Percentiles rank a stretch among this genome's conserved stretches.
These are phyloP conservation scores for Noctilio leporinus DNA, from an alignment of 2,113 vertebrate species.

Conservation along the genomic window DNA sequence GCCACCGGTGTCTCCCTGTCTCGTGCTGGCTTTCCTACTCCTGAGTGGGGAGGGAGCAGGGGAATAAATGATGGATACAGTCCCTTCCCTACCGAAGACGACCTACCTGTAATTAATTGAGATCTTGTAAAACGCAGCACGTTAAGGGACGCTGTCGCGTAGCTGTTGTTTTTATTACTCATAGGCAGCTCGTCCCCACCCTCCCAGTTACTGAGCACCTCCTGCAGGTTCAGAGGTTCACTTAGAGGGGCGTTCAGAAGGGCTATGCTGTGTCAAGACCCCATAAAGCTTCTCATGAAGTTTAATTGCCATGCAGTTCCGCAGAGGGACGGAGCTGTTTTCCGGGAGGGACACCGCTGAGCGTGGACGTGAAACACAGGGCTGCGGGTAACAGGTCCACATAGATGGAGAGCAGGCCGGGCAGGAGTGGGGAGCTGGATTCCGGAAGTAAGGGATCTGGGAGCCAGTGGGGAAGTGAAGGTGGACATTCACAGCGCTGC, in stretches of 20 bases:
- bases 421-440: too few species aligned
- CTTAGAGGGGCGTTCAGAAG: background rate
- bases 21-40: background rate
- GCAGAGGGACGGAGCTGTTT: constrained; percentile 17
- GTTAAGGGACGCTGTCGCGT: background rate
- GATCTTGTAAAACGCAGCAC: background rate
- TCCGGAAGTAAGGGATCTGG: background rate
- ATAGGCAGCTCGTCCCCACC: background rate
- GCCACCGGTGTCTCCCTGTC: background rate
- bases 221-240: background rate
- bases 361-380: constrained; percentile 16
- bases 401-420: rapidly evolving
- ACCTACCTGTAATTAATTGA: background rate
- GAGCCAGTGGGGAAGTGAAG: rapidly evolving
- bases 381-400: background rate
- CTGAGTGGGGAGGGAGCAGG: background rate
- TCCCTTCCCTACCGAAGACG: background rate
- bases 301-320: constrained; percentile 44
- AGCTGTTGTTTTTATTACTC: background rate
- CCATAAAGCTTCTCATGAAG: constrained; percentile 35
- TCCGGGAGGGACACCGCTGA: constrained; percentile 30
- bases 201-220: background rate
- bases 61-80: background rate
- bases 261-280: background rate
- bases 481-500: too few species aligned